Evolutionary conservation across 1,140 invertebrate genomes (phyloP).

Genomic region (Listronotus bonariensis): DNA sequence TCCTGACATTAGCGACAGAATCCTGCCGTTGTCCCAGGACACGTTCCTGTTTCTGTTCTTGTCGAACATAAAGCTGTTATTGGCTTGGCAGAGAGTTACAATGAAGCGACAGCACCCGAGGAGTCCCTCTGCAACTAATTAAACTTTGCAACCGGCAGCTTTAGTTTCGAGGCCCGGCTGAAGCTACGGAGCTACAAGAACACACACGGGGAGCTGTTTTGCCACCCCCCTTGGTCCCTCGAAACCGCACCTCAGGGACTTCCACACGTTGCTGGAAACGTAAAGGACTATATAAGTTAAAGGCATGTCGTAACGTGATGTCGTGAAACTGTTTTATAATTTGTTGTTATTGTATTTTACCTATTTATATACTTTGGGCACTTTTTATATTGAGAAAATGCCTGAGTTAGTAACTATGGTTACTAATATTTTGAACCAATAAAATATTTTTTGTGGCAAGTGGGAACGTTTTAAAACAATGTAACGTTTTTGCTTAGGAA

Average conservation of each 20-base stretch:
- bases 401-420: no score
- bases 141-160: slow-evolving; percentile 38
- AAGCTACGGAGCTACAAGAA: slow-evolving; percentile 35
- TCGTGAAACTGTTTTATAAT: neutral
- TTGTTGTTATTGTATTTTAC: no score
- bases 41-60: slow-evolving; percentile 21
- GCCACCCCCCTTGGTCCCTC: slow-evolving; percentile 6
- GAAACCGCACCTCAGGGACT: slow-evolving; percentile 32
- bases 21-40: slow-evolving; percentile 21
- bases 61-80: slow-evolving; percentile 33
- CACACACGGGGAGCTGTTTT: slow-evolving; percentile 32
- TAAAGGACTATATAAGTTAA: slow-evolving; percentile 21
- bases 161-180: slow-evolving; percentile 34
- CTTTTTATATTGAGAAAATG: no score
- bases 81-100: slow-evolving; percentile 34
- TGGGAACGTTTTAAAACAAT: no score
- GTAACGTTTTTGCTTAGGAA: no score
- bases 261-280: slow-evolving; percentile 29
- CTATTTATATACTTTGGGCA: no score
- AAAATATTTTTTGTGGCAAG: no score
- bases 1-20: slow-evolving; percentile 28
- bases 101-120: slow-evolving; percentile 29
- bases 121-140: slow-evolving; percentile 37
- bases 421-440: no score
- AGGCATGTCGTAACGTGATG: neutral